Evolutionary conservation across 2,797 vertebrate genomes (phyloP), one percentile per base, ranked within the genome.

Genomic region (Acipenser transmontanus): DNA sequence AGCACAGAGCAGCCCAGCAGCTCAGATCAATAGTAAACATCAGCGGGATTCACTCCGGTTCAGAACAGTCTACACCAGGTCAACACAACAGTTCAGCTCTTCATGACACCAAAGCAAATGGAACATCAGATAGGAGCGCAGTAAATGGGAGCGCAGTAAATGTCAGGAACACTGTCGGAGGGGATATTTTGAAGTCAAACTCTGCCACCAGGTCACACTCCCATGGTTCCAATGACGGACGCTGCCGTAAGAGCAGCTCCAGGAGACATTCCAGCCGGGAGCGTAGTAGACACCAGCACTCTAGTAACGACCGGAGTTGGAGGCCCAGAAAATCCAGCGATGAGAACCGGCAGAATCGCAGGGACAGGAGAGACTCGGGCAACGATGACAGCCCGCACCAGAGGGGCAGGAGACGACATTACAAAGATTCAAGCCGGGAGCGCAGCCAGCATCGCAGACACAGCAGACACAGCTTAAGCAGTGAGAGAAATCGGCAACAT

Each of bases 361-460:
- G 78, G 66, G 63, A 80, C 81, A 68, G 72, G 70, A 70, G 84
- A 34, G 82, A 75, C 0, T 57, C 1, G 7, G 80, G 77, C 69
- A 74, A 64, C 0, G 84, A 84, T 14, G 73, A 75, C 10, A 77
- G 78, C 7, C 80, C 76, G 70, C 77, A 59, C 2, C 76, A 78
- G 17, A n/a, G 20, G 10, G 63, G 52, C 13, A 59, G 51, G 8
- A 17, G 63, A n/a, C 63, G 65, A 9, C 61, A 14, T 14, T 47
- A 49, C 4, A 50, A 59, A 54, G 47, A 48, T 14, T 49, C 52
- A 14, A 68, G 66, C 20, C 59, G 47, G 2, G 66, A 68, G 11
- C 57, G 62, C 50, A 65, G 61, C 7, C 64, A 50, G 61, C 61
- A 82, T 71, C 47, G 6, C 8, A 6, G 9, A 56, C n/a, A 74